Evolutionary conservation across 2,888 invertebrate genomes (phyloP).

Genomic region (Aethes cnicana): DNA sequence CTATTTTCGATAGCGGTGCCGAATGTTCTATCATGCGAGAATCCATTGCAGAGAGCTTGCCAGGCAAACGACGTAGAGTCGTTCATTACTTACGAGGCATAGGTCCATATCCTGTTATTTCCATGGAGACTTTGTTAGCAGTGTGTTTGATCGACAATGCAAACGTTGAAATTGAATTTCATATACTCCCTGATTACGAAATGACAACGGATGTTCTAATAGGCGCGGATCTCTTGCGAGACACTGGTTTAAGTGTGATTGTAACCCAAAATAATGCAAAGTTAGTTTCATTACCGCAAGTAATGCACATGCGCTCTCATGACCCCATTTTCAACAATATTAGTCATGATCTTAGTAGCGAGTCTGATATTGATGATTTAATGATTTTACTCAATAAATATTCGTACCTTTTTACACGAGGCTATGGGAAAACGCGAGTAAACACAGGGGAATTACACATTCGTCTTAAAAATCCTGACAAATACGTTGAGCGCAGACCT

Average conservation of each 20-base stretch:
- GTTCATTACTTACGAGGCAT: constrained; percentile 21
- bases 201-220: constrained; percentile 15
- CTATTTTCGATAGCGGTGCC: constrained; percentile 20
- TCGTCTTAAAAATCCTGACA: constrained; percentile 24
- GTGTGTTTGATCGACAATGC: neutral
- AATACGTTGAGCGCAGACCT: constrained; percentile 35
- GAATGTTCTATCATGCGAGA: constrained; percentile 21
- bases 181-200: constrained; percentile 1
- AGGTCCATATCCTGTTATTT: neutral
- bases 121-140: neutral
- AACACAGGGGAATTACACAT: neutral
- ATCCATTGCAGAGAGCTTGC: constrained; percentile 20
- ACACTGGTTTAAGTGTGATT: constrained; percentile 21
- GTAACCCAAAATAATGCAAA: constrained; percentile 20
- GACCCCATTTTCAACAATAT: constrained; percentile 16
- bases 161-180: constrained; percentile 5
- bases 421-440: constrained; percentile 3
- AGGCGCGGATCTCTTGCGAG: constrained; percentile 18
- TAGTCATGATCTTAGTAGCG: constrained; percentile 12
- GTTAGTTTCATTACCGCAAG: neutral
- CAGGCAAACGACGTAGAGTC: constrained; percentile 9
- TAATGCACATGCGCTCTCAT: constrained; percentile 18
- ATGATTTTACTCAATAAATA: constrained; percentile 18
- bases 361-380: constrained; percentile 12
- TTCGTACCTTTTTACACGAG: constrained; percentile 21